phyloP scores from a whole-genome alignment of 2,113 vertebrate species.

The Gallinago jamesoni region DNA sequence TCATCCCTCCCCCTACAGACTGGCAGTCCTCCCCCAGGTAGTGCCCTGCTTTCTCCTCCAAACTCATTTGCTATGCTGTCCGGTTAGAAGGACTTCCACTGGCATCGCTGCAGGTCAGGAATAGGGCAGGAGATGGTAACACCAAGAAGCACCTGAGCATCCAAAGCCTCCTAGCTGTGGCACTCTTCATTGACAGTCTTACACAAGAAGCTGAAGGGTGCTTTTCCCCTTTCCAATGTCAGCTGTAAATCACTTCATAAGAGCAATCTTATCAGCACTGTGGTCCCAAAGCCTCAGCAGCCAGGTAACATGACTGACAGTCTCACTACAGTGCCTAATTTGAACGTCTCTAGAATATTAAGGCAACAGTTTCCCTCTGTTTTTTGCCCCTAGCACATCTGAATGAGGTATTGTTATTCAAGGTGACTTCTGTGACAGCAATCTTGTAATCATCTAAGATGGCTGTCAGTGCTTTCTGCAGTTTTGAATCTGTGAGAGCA shows the following conservation, averaged over 20 bases:
- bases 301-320: background rate
- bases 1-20: background rate
- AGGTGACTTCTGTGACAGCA: conserved; percentile 8
- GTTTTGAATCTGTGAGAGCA: background rate
- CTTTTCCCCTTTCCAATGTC: background rate
- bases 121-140: background rate
- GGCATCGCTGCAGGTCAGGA: background rate
- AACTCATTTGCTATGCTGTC: background rate
- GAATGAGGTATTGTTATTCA: conserved; percentile 23
- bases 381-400: background rate
- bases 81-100: background rate
- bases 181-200: background rate
- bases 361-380: background rate
- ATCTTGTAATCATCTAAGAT: background rate
- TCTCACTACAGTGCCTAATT: background rate
- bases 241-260: background rate
- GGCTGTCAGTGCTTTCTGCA: conserved; percentile 16
- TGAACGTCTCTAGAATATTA: background rate
- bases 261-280: background rate
- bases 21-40: background rate
- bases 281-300: background rate
- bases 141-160: background rate
- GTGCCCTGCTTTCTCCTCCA: background rate
- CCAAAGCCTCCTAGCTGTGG: background rate
- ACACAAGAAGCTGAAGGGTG: background rate